These are phyloP conservation scores for Stercorarius parasiticus DNA, from an alignment of 2,113 vertebrate species.

Conservation along the genomic window DNA sequence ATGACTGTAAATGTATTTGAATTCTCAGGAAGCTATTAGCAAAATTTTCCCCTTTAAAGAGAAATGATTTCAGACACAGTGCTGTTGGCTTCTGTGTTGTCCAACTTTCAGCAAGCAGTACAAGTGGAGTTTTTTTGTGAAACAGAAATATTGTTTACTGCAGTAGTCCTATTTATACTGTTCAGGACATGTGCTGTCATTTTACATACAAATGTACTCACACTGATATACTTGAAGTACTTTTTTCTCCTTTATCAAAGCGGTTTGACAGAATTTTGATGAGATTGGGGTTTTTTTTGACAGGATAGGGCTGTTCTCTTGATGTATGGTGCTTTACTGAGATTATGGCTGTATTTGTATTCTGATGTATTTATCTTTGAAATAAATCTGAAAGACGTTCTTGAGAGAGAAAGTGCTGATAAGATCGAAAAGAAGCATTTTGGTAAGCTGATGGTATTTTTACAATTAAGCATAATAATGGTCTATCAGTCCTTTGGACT, in stretches of 20 bases:
- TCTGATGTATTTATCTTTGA: slow-evolving; percentile 9
- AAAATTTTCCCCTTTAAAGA: not conserved
- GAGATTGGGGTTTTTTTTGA: not conserved
- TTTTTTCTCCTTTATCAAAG: slow-evolving; percentile 27
- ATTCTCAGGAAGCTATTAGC: not conserved
- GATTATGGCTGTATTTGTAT: not conserved
- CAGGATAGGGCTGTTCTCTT: not conserved
- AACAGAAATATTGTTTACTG: not conserved
- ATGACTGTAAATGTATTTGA: not conserved
- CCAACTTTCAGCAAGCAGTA: not conserved
- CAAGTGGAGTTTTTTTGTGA: not conserved
- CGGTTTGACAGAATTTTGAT: slow-evolving; percentile 39
- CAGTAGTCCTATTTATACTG: not conserved
- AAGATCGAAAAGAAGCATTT: not conserved
- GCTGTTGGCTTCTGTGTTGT: not conserved
- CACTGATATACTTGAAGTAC: not conserved
- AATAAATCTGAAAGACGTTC: slow-evolving; percentile 3
- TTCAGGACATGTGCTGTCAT: not conserved
- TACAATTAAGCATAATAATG: not conserved
- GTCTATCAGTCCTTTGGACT: not conserved
- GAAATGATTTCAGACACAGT: not conserved
- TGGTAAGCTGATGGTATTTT: not conserved
- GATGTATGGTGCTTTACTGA: not conserved
- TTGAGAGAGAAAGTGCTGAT: not conserved
- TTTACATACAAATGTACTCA: not conserved